Conservation (phyloP, 2,113 vertebrate genomes). For the Cololabis saira region DNA sequence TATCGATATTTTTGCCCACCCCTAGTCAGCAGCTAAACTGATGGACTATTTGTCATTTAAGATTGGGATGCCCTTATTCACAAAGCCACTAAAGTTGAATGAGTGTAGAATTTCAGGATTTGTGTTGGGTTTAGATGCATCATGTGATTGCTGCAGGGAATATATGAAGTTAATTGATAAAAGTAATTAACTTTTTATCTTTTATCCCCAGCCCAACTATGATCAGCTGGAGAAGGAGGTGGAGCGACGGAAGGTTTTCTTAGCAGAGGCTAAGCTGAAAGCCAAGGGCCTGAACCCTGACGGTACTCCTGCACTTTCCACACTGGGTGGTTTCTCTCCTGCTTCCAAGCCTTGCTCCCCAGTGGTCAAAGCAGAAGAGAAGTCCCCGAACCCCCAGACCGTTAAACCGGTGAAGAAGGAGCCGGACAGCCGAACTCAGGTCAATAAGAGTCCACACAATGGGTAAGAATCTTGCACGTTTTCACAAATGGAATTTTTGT, state of each 20-base stretch:
- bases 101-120: too few species aligned
- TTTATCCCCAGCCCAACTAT: conserved; percentile 89
- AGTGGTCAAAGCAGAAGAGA: conserved; percentile 91
- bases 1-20: too few species aligned
- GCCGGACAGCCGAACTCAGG: conserved; percentile 88
- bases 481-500: not conserved
- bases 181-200: not conserved
- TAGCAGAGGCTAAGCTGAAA: conserved; percentile 96
- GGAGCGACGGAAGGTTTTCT: conserved; percentile 92
- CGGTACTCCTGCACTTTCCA: conserved; percentile 93
- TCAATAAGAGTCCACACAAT: conserved; percentile 95
- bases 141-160: too few species aligned
- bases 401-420: conserved; percentile 92
- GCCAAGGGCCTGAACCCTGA: conserved; percentile 97
- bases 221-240: conserved; percentile 97
- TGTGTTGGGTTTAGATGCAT: too few species aligned
- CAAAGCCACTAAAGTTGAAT: too few species aligned
- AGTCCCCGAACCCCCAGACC: conserved; percentile 85
- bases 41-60: too few species aligned
- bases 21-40: too few species aligned
- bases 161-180: too few species aligned
- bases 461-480: conserved; percentile 80
- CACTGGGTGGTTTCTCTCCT: conserved; percentile 94
- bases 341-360: conserved; percentile 95
- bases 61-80: too few species aligned